Evolutionary conservation across 2,797 vertebrate species (phyloP).

Genomic region (Chromobotia macracanthus): DNA sequence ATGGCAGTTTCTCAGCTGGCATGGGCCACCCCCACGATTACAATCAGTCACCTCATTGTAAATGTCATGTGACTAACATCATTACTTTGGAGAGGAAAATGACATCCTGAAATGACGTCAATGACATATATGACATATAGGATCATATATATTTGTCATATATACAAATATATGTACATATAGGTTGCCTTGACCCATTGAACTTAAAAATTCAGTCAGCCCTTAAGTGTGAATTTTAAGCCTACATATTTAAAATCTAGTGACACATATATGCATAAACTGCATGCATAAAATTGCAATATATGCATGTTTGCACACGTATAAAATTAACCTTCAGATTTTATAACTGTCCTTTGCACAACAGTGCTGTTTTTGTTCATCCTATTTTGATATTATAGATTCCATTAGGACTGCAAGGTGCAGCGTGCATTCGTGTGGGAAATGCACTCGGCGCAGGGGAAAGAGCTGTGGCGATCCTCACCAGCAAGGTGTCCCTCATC

Average conservation of each 20-base stretch:
- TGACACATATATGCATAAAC: too few species aligned
- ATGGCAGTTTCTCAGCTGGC: background rate
- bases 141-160: too few species aligned
- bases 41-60: background rate
- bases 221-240: too few species aligned
- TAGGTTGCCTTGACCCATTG: too few species aligned
- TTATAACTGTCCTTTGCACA: background rate
- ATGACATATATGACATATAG: background rate
- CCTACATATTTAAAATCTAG: too few species aligned
- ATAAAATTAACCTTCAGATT: background rate
- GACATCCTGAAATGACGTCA: background rate
- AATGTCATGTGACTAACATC: background rate
- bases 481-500: slow-evolving; percentile 77
- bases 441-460: slow-evolving; percentile 89
- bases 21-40: background rate
- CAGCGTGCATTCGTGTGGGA: slow-evolving; percentile 85
- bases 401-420: slow-evolving; percentile 85
- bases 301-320: background rate
- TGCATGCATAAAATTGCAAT: too few species aligned
- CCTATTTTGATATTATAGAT: slow-evolving; percentile 72
- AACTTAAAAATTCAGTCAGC: too few species aligned
- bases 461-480: slow-evolving; percentile 80
- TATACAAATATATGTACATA: too few species aligned
- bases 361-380: background rate
- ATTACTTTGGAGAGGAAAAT: background rate